Conservation (phyloP, 2,888 invertebrate genomes). For the Ethmia dodecea region DNA sequence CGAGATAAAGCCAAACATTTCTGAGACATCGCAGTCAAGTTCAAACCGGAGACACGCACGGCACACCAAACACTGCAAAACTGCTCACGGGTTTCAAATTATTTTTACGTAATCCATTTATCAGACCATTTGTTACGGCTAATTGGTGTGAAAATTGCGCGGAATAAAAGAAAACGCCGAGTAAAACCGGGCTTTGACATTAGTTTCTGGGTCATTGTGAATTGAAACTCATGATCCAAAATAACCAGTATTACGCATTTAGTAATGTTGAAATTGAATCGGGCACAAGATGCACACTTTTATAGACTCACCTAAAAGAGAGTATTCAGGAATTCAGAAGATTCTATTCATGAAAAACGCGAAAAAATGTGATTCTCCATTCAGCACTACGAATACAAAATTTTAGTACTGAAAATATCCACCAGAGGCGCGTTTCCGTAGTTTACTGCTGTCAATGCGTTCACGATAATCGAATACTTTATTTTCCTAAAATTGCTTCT, state of each 20-base stretch:
- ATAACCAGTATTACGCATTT: conserved; percentile 33
- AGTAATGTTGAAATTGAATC: not conserved
- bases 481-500: no score
- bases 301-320: conserved; percentile 62
- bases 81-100: not conserved
- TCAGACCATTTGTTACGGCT: conserved; percentile 13
- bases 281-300: conserved; percentile 20
- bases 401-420: conserved; percentile 59
- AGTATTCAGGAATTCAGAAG: conserved; percentile 62
- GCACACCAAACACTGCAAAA: not conserved
- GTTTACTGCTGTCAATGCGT: conserved; percentile 35
- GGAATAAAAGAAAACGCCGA: conserved; percentile 45
- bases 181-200: conserved; percentile 72
- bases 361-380: conserved; percentile 73
- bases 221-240: conserved; percentile 46
- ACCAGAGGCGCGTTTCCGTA: conserved; percentile 40
- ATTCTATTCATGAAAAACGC: conserved; percentile 70
- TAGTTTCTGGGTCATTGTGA: conserved; percentile 66
- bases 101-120: not conserved
- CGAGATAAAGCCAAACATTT: conserved; percentile 54
- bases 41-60: conserved; percentile 26
- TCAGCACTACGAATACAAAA: conserved; percentile 77
- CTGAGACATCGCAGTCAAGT: conserved; percentile 19
- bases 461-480: no score
- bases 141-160: conserved; percentile 33